Conservation (phyloP, 2,888 invertebrate genomes). For the Eristalis tenax region DNA sequence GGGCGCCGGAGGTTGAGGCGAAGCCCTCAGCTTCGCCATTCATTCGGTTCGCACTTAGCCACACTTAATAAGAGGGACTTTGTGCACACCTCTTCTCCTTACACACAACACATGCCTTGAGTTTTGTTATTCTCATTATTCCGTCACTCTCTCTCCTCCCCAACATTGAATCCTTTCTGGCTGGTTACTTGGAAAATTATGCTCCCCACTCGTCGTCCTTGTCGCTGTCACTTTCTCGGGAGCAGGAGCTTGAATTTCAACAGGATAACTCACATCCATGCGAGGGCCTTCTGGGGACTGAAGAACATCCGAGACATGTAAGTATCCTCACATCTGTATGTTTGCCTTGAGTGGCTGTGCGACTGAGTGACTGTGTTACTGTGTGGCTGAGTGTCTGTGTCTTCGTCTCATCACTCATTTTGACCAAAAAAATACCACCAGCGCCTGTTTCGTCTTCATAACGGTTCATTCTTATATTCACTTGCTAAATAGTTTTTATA, state of each 20-base stretch:
- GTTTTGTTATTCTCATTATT: constrained; percentile 46
- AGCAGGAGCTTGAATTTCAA: constrained; percentile 80
- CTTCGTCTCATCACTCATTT: constrained; percentile 75
- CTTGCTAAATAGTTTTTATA: constrained; percentile 67
- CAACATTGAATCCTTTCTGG: background rate
- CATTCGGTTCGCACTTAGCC: constrained; percentile 50
- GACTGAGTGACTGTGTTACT: constrained; percentile 15
- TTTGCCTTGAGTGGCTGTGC: constrained; percentile 24
- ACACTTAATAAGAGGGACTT: constrained; percentile 43
- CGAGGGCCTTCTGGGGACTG: constrained; percentile 81
- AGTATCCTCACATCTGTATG: constrained; percentile 76
- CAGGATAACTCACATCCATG: constrained; percentile 80
- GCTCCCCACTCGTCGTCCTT: background rate
- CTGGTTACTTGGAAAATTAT: constrained; percentile 16
- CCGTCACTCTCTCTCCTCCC: constrained; percentile 13
- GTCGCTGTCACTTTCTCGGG: constrained; percentile 17
- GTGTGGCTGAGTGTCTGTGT: constrained; percentile 15
- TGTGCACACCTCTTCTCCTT: constrained; percentile 23
- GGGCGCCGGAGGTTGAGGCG: background rate
- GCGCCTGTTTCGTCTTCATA: background rate
- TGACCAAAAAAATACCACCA: background rate
- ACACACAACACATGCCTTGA: background rate
- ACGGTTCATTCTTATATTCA: constrained; percentile 48
- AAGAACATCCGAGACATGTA: constrained; percentile 82
- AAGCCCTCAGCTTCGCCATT: background rate